phyloP scores from a whole-genome alignment of 2,113 vertebrate genomes.

The Phalacrocorax brasilianus region DNA sequence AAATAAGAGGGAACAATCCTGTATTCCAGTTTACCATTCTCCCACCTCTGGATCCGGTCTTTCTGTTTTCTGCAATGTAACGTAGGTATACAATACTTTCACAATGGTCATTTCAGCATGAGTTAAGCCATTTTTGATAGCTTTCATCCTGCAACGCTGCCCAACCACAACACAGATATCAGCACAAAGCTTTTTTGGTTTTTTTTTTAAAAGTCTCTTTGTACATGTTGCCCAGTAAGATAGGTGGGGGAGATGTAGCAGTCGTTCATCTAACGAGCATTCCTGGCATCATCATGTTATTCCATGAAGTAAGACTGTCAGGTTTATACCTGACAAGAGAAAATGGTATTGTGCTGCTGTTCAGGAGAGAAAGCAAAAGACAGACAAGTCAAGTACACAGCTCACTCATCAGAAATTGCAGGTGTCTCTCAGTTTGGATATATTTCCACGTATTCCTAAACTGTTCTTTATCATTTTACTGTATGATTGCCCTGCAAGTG shows the following conservation, averaged over 20 bases:
- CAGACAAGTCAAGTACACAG: not conserved
- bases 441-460: constrained; percentile 9
- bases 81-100: not conserved
- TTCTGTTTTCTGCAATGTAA: not conserved
- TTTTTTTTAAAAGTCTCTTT: not conserved
- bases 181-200: not conserved
- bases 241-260: not conserved
- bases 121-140: not conserved
- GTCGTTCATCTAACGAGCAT: not conserved
- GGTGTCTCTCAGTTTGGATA: not conserved
- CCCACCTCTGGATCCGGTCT: not conserved
- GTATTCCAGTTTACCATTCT: not conserved
- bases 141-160: not conserved
- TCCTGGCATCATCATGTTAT: not conserved
- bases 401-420: not conserved
- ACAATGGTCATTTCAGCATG: not conserved
- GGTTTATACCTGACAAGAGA: not conserved
- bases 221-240: not conserved
- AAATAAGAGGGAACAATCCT: not conserved
- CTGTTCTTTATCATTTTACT: not conserved
- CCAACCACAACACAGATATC: not conserved
- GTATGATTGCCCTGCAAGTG: not conserved
- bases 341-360: not conserved
- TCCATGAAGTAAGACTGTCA: not conserved
- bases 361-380: not conserved